phyloP scores from a whole-genome alignment of 2,797 vertebrate species.

The Gymnocypris eckloni region DNA sequence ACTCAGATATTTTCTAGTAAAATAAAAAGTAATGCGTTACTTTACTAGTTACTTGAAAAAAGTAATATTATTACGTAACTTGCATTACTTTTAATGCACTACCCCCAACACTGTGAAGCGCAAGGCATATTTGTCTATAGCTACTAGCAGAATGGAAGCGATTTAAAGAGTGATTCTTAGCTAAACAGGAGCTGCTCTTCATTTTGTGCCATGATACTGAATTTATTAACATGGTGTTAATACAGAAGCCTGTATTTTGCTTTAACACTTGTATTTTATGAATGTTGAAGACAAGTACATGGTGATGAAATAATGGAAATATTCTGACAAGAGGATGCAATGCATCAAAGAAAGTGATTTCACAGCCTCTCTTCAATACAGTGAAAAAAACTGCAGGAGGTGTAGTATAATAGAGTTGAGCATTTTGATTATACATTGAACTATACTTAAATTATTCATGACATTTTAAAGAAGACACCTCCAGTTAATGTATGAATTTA shows the following conservation, averaged over 20 bases:
- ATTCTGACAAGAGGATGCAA: constrained; percentile 14
- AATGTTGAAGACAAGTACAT: constrained; percentile 6
- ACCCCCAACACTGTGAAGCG: neutral
- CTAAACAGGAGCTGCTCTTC: neutral
- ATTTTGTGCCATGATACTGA: constrained; percentile 23
- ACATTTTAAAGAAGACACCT: neutral
- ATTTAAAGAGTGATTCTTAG: constrained; percentile 10
- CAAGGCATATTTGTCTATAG: constrained; percentile 3
- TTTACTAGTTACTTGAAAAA: no score
- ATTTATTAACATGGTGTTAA: constrained; percentile 38
- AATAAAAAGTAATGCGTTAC: no score
- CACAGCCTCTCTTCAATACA: neutral
- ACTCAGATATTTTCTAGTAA: no score
- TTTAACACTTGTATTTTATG: constrained; percentile 13
- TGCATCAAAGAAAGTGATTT: constrained; percentile 22
- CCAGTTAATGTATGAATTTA: neutral
- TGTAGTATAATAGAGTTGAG: constrained; percentile 15
- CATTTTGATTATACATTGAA: constrained; percentile 15
- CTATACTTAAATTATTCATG: constrained; percentile 12
- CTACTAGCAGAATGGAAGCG: neutral
- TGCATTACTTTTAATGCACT: no score
- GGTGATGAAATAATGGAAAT: neutral
- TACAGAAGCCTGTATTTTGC: constrained; percentile 10
- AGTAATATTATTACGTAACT: no score
- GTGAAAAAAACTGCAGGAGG: constrained; percentile 19